These are phyloP conservation scores for Ceriagrion tenellum DNA, from an alignment of 2,888 invertebrate species.

Conservation along the genomic window DNA sequence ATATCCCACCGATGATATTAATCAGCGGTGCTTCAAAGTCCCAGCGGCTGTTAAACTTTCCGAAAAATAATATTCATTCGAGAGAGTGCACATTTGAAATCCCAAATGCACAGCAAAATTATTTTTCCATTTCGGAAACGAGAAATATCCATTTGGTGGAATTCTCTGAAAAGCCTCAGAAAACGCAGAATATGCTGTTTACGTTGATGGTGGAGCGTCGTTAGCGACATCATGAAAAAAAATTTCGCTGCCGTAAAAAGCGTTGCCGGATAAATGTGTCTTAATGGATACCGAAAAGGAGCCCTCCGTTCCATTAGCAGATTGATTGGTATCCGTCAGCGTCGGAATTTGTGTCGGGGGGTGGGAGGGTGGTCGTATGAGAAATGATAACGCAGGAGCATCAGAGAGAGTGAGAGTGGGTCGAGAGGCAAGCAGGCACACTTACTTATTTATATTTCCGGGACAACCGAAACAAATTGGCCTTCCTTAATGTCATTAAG, in stretches of 20 bases:
- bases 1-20: not conserved
- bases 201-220: not conserved
- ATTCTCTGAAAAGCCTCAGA: not conserved
- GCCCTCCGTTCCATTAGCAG: constrained; percentile 1
- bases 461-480: constrained; percentile 22
- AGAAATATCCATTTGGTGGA: not conserved
- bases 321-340: constrained; percentile 1
- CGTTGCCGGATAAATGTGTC: constrained; percentile 1
- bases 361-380: not conserved
- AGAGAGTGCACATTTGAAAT: not conserved
- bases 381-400: not conserved
- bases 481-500: not conserved
- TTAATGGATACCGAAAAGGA: constrained; percentile 15
- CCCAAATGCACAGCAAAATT: not conserved
- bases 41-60: not conserved
- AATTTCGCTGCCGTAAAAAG: not conserved
- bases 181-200: not conserved
- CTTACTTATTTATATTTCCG: not conserved
- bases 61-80: not conserved
- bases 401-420: not conserved
- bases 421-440: not conserved
- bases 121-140: not conserved
- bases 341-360: not conserved
- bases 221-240: not conserved
- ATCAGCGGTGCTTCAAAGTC: not conserved